Evolutionary conservation across 2,888 invertebrate genomes (phyloP), one percentile per base, ranked within the genome.

Genomic region (Mesoligia furuncula): DNA sequence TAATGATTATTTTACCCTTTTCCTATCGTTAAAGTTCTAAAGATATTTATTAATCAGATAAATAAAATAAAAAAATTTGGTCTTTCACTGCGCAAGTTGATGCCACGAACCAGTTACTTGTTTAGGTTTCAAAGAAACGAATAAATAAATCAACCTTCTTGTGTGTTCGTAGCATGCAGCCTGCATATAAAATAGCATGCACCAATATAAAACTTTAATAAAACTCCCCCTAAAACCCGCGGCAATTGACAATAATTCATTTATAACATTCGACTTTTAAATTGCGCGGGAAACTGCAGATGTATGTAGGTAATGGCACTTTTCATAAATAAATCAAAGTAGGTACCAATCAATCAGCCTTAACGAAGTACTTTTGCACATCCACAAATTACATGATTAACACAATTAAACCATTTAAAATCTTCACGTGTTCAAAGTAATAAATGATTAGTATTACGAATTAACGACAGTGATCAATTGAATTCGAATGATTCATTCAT

Each of bases 401-500:
- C 81, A 85, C 74, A 78, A 85, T 78, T 11, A 61, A 59, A 65
- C 61, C 36, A 72, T 84, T 84, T 65, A 65, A 78, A 82, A 82
- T 73, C 42, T 71, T 71, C 31, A 48, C 39, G 62, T 74, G 73
- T 74, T 65, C 48, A 61, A 65, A 64, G 74, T 79, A 80, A 79
- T 77, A 68, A 79, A 70, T 77, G 79, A 86, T 80, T 82, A 79
- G 76, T 80, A 83, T 84, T 83, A 85, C 86, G 77, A 83, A 85
- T 76, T 81, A 82, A 75, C 84, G 62, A 42, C 57, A 59, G 64
- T 83, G 72, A 80, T 80, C 80, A 79, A 85, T 83, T 83, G 75
- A 83, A 85, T 83, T 57, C 72, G 87, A 89, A 92, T 94, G 90
- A 94, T 93, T 94, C 94, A 95, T 94, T 94, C 93, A 94, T 92